Evolutionary conservation across 2,797 vertebrate species (phyloP).

Genomic region (Enteromius anoplus): DNA sequence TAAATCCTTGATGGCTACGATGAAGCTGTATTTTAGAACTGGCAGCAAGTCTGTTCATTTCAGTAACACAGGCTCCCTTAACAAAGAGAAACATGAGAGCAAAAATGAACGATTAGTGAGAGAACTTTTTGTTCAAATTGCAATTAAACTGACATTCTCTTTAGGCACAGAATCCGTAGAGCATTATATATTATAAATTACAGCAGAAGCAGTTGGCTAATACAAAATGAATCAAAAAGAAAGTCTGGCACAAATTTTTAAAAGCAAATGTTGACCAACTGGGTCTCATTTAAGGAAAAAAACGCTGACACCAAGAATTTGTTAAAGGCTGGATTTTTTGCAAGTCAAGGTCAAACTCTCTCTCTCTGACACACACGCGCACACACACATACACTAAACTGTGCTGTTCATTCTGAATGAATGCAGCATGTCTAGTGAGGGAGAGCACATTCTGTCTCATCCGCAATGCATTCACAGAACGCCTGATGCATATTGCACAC

Average conservation of each 20-base stretch:
- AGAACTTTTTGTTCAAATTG: slow-evolving; percentile 21
- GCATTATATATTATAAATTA: slow-evolving; percentile 1
- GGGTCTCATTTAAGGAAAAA: slow-evolving; percentile 1
- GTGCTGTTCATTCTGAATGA: not conserved
- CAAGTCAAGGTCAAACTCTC: slow-evolving; percentile 3
- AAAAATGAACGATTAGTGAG: slow-evolving; percentile 19
- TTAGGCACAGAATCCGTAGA: slow-evolving; percentile 10
- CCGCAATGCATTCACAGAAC: not conserved
- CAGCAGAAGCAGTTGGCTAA: slow-evolving; percentile 9
- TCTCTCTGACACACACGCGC: not conserved
- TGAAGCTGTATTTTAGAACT: not conserved
- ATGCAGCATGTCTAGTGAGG: not conserved
- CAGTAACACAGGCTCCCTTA: not conserved
- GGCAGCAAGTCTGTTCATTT: not conserved
- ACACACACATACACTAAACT: not conserved
- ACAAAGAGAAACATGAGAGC: not conserved
- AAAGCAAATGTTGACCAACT: slow-evolving; percentile 8
- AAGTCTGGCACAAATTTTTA: not conserved
- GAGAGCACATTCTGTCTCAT: not conserved
- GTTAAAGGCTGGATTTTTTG: not conserved
- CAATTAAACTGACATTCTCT: slow-evolving; percentile 29
- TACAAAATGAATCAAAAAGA: not conserved
- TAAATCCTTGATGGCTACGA: not conserved
- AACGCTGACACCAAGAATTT: not conserved
- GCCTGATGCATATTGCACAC: slow-evolving; percentile 17